Evolutionary conservation across 2,113 vertebrate species (phyloP).

Genomic region (Nothobranchius furzeri): DNA sequence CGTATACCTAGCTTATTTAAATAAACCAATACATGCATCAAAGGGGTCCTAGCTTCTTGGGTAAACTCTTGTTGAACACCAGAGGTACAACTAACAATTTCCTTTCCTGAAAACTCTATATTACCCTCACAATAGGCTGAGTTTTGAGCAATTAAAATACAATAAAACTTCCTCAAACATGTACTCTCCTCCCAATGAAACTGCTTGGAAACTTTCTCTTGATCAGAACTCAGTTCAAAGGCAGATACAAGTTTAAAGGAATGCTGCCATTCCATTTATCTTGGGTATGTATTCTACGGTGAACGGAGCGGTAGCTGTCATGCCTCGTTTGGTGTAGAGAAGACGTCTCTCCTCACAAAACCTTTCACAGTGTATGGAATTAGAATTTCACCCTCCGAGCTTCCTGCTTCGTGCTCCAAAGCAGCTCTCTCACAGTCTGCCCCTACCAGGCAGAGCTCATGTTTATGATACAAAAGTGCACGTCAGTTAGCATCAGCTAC

Average conservation of each 20-base stretch:
- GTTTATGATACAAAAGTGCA: constrained; percentile 40
- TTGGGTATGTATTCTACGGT: not conserved
- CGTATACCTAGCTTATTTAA: no score
- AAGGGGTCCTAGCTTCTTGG: no score
- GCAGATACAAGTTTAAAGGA: constrained; percentile 8
- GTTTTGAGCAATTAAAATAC: not conserved
- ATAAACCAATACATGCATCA: no score
- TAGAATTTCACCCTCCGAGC: constrained; percentile 49
- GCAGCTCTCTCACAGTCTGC: constrained; percentile 54
- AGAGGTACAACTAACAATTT: no score
- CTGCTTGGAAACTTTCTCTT: not conserved
- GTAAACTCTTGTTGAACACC: no score
- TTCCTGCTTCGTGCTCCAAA: constrained; percentile 44
- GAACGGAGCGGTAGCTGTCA: constrained; percentile 26
- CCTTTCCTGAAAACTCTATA: no score
- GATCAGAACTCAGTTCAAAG: constrained; percentile 13
- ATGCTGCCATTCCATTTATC: not conserved
- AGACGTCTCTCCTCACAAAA: constrained; percentile 37
- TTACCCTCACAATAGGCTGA: no score
- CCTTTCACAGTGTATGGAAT: constrained; percentile 29
- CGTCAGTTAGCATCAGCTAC: constrained; percentile 47
- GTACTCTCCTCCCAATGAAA: not conserved
- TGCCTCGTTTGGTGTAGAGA: constrained; percentile 40
- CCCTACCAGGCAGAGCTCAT: constrained; percentile 43
- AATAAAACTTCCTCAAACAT: constrained; percentile 1